phyloP scores from a whole-genome alignment of 2,797 vertebrate species.

The Thamnophis elegans region DNA sequence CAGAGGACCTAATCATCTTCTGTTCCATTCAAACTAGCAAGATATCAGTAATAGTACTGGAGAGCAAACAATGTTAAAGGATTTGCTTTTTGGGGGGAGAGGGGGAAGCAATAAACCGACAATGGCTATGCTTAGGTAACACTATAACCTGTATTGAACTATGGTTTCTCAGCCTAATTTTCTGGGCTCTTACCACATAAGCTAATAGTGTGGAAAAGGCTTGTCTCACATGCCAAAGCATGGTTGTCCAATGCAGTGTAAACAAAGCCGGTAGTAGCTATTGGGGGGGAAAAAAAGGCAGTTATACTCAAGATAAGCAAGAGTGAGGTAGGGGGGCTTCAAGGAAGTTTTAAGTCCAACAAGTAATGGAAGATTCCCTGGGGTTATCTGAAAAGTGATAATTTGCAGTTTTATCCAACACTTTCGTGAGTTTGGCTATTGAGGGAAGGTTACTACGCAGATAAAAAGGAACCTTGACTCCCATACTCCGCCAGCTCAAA shows the following conservation, averaged over 20 bases:
- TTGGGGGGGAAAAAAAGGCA: neutral
- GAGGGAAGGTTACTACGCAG: neutral
- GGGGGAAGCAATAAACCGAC: neutral
- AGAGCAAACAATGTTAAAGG: neutral
- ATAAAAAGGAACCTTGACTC: neutral
- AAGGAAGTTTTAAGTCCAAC: neutral
- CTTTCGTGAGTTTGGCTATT: neutral
- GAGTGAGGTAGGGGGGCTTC: neutral
- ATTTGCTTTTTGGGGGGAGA: neutral
- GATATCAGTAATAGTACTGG: neutral
- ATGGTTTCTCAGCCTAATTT: neutral
- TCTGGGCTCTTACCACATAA: neutral
- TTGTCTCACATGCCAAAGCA: neutral
- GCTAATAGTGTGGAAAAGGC: neutral
- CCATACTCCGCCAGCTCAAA: neutral
- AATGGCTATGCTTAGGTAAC: neutral
- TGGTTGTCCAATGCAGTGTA: neutral
- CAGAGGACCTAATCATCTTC: neutral
- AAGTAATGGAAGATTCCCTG: neutral
- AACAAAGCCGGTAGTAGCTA: neutral
- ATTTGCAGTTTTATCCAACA: neutral
- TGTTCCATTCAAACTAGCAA: neutral
- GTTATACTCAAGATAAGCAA: neutral
- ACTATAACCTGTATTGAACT: neutral
- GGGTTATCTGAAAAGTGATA: neutral